Evolutionary conservation across 2,888 invertebrate genomes (phyloP).

Genomic region (Argyra leucocephala): DNA sequence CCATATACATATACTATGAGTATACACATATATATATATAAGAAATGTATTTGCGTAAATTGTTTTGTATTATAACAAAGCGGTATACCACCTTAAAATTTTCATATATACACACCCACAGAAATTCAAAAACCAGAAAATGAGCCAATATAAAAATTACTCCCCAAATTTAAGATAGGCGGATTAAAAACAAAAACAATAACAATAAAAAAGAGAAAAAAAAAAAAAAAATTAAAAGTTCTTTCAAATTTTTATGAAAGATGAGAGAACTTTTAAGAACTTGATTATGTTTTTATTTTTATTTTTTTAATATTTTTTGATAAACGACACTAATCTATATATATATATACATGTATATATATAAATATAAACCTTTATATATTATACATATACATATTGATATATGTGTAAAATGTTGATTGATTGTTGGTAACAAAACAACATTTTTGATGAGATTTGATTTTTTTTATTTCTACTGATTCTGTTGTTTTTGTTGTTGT

Average conservation of each 20-base stretch:
- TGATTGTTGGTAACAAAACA: conserved; percentile 3
- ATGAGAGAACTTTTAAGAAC: not conserved
- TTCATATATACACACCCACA: no score
- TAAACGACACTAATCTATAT: not conserved
- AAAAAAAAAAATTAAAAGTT: not conserved
- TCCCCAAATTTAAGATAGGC: not conserved
- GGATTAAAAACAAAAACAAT: not conserved
- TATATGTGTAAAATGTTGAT: not conserved
- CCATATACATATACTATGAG: no score
- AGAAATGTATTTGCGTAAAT: no score
- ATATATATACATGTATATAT: not conserved
- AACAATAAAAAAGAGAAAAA: not conserved
- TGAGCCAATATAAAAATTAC: not conserved
- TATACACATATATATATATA: no score
- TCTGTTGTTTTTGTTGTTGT: not conserved
- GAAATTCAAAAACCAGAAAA: no score
- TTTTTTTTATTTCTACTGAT: not conserved
- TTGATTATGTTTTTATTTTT: no score
- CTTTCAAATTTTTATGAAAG: not conserved
- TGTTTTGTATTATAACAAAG: not conserved
- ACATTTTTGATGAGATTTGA: not conserved
- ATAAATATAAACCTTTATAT: no score
- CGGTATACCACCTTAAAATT: not conserved
- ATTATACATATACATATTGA: no score
- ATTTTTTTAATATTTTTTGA: not conserved